Percentiles rank a stretch among this genome's conserved stretches.
Conservation (phyloP, 2,113 vertebrate genomes). For the Loxodonta africana region DNA sequence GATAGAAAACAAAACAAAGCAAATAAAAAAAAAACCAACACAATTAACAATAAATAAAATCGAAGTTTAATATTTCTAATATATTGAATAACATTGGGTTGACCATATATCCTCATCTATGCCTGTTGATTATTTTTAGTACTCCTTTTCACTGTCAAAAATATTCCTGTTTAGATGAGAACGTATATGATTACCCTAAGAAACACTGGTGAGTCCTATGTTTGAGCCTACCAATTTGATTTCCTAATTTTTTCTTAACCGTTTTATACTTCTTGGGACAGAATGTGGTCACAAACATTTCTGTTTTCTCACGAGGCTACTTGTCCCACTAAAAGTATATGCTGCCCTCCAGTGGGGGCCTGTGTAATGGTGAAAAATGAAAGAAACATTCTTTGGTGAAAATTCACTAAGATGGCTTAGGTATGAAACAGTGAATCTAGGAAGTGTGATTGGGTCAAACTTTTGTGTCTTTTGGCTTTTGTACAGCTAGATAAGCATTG, state of each 20-base stretch:
- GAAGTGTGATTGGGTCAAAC: no score
- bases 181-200: background rate
- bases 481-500: no score
- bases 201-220: background rate
- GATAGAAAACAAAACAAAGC: background rate
- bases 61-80: conserved; percentile 25
- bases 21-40: background rate
- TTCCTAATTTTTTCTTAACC: background rate
- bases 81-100: background rate
- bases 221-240: conserved; percentile 9
- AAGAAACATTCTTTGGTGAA: no score
- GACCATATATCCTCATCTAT: background rate
- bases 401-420: no score
- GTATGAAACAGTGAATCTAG: no score
- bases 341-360: no score
- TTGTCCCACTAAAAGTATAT: no score
- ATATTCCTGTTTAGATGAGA: conserved; percentile 26
- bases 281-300: no score
- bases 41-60: background rate
- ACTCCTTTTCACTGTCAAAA: conserved; percentile 5
- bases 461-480: no score
- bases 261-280: no score
- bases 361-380: no score
- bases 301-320: no score
- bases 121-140: background rate